Evolutionary conservation across 2,113 vertebrate species (phyloP).

Genomic region (Desmodus rotundus): DNA sequence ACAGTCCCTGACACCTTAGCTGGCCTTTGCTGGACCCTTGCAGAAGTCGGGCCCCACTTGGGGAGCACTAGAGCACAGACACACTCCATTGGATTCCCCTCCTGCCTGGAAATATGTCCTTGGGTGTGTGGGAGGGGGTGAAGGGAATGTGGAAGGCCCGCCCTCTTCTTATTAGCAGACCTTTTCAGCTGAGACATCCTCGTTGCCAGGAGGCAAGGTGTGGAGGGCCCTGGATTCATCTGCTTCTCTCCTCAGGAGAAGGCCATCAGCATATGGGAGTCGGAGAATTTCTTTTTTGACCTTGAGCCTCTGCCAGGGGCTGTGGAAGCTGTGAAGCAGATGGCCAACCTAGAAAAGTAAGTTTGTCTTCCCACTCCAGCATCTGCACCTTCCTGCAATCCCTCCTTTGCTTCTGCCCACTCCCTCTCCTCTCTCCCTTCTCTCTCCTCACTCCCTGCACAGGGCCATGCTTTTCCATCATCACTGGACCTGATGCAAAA

Average conservation of each 20-base stretch:
- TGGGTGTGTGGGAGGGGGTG: neutral
- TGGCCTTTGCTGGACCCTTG: neutral
- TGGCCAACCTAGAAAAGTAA: slow-evolving; percentile 92
- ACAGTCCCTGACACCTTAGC: neutral
- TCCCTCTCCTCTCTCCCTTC: neutral
- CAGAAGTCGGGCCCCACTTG: neutral
- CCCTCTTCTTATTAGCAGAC: neutral
- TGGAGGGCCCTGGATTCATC: slow-evolving; percentile 16
- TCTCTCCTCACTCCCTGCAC: too few relatives aligned
- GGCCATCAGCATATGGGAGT: slow-evolving; percentile 96
- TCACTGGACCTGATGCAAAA: neutral
- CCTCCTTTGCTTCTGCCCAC: neutral
- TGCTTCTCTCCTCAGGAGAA: slow-evolving; percentile 84
- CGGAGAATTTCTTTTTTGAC: slow-evolving; percentile 93
- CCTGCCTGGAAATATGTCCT: neutral
- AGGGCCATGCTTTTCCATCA: neutral
- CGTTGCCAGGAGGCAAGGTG: neutral
- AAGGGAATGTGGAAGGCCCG: neutral
- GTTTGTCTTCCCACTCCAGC: slow-evolving; percentile 3
- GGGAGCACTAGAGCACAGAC: neutral
- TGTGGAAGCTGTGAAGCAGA: slow-evolving; percentile 93
- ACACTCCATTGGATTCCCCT: neutral
- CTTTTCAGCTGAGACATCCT: neutral
- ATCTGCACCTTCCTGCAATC: rapidly evolving
- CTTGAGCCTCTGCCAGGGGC: slow-evolving; percentile 93